Percentiles rank a stretch among this genome's conserved stretches.
Evolutionary conservation across 92 coral and sea anemone genomes (phyloP).

Genomic region (Porites divaricata): DNA sequence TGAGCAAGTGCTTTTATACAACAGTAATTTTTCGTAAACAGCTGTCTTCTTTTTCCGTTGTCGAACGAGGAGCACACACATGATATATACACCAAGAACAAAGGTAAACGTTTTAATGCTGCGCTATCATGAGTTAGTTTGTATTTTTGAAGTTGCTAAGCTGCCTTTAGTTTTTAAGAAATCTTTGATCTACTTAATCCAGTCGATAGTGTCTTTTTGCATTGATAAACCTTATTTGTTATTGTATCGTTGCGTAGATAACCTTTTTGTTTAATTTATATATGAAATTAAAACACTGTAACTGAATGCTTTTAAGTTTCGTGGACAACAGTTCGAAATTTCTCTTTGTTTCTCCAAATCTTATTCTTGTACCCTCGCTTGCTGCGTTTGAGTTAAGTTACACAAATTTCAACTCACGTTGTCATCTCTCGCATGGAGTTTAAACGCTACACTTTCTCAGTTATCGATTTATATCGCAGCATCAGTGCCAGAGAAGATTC

Average conservation of each 20-base stretch:
- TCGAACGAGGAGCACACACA: background rate
- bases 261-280: background rate
- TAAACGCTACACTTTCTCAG: background rate
- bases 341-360: background rate
- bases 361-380: background rate
- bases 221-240: background rate
- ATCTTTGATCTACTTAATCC: background rate
- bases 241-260: background rate
- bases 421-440: background rate
- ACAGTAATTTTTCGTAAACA: background rate
- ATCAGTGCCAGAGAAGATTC: too few species aligned
- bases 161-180: background rate
- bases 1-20: background rate
- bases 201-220: background rate
- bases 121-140: background rate
- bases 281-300: background rate
- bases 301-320: background rate
- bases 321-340: background rate
- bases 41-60: background rate
- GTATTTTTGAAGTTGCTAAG: background rate
- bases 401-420: background rate
- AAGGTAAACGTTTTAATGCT: background rate
- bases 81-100: background rate
- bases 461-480: background rate
- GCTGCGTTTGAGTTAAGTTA: background rate